Base-by-base conservation (phyloP, 1,140 invertebrate genomes). In the Panagrolaimus sp. region DNA sequence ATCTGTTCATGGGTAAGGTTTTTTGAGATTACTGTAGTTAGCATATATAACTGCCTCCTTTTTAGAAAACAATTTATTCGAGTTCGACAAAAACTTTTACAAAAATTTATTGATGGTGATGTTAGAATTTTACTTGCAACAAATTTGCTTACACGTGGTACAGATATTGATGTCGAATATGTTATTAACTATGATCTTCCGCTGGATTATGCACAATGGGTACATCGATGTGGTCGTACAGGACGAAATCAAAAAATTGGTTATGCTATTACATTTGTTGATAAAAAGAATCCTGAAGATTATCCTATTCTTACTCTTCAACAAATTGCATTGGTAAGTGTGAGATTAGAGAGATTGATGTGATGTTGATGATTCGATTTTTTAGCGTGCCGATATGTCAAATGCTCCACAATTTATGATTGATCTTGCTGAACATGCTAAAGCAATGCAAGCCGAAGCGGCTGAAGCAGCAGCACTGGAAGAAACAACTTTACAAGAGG, bases 121-220 rank as follows among this genome's bases (percentile, higher is more conserved):
- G 14, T 20, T 27, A 57, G 27, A 57, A 16, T 57, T 9, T 11
- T 57, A 4, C 20, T 57, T 9, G 51, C 51, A 7, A 57, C 51
- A 27, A 57, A 57, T 27, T 27, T 25, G 5, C 51, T 57, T 5
- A 57, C 51, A 5, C 51, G 51, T 9, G 51, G 51, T 16, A n/a
- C 20, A 9, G 51, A 57, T 27, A 11, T 13, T 4, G 51, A 57
- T 27, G n/a, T 16, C 1, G 51, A 57, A 25, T 11, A 25, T 27
- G 51, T 57, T 9, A 16, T 57, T 27, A 57, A 57, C 51, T 57
- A 57, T 27, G 51, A 57, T 27, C 20, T 57, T 5, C 51, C 51
- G n/a, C 20, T 11, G 4, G 20, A 20, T 57, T 27, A 20, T 23
- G 27, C n/a, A 16, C 9, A 20, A 4, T 57, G 51, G 51, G 27